Base-by-base conservation (phyloP, 2,113 vertebrate genomes). In the Zosterops japonicus region DNA sequence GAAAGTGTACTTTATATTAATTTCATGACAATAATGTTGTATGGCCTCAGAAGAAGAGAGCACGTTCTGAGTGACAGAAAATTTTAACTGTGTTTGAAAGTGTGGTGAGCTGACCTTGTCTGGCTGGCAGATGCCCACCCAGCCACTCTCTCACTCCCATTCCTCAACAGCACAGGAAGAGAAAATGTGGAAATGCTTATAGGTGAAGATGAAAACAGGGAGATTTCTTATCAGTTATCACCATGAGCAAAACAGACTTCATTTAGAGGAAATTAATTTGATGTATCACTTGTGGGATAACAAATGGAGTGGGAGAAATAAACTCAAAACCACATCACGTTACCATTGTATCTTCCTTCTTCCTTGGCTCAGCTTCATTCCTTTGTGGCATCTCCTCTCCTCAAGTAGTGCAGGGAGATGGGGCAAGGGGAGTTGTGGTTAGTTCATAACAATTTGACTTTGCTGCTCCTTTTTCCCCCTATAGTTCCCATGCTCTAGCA, bases 401-500 rank as follows among this genome's bases (percentile, higher is more conserved):
- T 21, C 27, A n/a, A 61, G 12, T n/a, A 11, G 7, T 2, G 1
- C 36, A 65, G 33, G 8, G 16, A 21, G 6, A 28, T 47, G 15
- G 9, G 10, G 9, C 39, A 61, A 69, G 39, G 8, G 3, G 4
- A 28, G 3, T 1, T 78, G 31, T 35, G 8, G 20, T 61, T 12
- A 16, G 5, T 36, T 67, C 13, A 1, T 41, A 46, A 55, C 2
- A 16, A 12, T 69, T 52, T 1, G 5, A 24, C 3, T 42, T 14
- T 57, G 4, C 31, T 76, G 3, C 13, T 63, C 31, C 21, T 67
- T 79, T 49, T 25, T 68, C 17, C 39, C 72, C 29, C 64, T 1
- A 0, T 9, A n/a, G 2, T 63, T 74, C 9, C 35, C 6, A 0
- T 53, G 47, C 13, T 61, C 25, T 23, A 33, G 16, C 4, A 2